Base-by-base conservation (phyloP, 2,888 invertebrate genomes). In the Acleris laterana region DNA sequence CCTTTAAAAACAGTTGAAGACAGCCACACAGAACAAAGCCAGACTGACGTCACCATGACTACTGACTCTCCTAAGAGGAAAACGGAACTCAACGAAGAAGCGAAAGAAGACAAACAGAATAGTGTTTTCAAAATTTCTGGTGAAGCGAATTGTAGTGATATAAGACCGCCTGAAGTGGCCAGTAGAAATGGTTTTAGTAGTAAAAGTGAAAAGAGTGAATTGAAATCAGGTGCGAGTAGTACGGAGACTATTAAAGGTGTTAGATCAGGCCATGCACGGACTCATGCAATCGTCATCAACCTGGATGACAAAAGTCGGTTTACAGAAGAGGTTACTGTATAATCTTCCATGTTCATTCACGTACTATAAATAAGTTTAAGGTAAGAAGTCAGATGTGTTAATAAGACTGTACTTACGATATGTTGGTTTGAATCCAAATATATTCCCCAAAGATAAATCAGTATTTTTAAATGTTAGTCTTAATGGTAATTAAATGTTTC, bases 251-350 rank as follows among this genome's bases (percentile, higher is more conserved):
- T 89, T 11, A 83, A 80, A 69, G 89, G 88, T 64, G 88, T 92
- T 1, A 79, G 89, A 51, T 95, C 96, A 9, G 96, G 95, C 0
- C 96, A 96, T 76, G 95, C 95, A 16, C 93, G 95, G 78, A 96
- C 96, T 69, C 96, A 95, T 77, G 95, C 96, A n/a, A 96, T 96
- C 77, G 95, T 96, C 74, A 96, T 96, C 72, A 96, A 96, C 85
- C 89, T 96, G 76, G 96, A 96, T 80, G 96, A 96, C 86, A 96
- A 96, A 79, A 96, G 95, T 84, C 94, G 96, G 76, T 96, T 96
- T 85, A 96, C 96, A 52, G 96, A 96, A 85, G 96, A 96, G 85
- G 96, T 96, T 71, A 96, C 96, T 58, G 96, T 96, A 76, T 96
- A 93, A 81, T 73, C 51, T 52, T 59, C 66, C 46, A 67, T 63